Evolutionary conservation across 2,797 vertebrate genomes (phyloP).

Genomic region (Lepidocolaptes lacrymiger): DNA sequence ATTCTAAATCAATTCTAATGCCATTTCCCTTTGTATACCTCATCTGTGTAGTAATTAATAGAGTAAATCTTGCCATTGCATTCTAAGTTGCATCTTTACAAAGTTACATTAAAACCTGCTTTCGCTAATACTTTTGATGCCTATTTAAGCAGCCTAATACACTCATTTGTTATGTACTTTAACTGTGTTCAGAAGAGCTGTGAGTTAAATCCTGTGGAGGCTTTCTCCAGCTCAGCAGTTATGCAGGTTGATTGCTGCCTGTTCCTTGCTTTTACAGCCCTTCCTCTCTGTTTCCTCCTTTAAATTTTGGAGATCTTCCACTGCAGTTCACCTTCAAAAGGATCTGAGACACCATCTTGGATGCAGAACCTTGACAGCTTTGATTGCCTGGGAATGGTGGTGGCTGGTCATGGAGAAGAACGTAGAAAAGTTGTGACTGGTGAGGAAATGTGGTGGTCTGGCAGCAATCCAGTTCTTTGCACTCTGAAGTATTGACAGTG

Average conservation of each 20-base stretch:
- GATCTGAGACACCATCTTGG: background rate
- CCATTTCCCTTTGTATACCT: background rate
- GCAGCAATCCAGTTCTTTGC: background rate
- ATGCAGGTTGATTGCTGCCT: background rate
- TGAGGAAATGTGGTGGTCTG: background rate
- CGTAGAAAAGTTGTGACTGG: rapidly evolving
- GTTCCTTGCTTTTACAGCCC: background rate
- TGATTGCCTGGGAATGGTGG: rapidly evolving
- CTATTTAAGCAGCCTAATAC: background rate
- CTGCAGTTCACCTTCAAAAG: background rate
- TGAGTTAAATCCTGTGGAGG: background rate
- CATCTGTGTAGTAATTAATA: background rate
- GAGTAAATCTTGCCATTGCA: background rate
- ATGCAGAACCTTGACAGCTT: background rate
- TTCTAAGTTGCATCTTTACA: background rate
- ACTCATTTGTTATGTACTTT: background rate
- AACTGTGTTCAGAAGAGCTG: background rate
- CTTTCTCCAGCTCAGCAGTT: background rate
- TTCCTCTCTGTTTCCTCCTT: background rate
- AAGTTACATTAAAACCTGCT: background rate
- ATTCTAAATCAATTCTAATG: background rate
- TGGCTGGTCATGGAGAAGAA: background rate
- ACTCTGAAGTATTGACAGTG: background rate
- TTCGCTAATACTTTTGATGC: background rate
- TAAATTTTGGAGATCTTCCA: background rate